These are phyloP conservation scores for Chionis minor DNA, from an alignment of 2,113 vertebrate species.

Conservation along the genomic window DNA sequence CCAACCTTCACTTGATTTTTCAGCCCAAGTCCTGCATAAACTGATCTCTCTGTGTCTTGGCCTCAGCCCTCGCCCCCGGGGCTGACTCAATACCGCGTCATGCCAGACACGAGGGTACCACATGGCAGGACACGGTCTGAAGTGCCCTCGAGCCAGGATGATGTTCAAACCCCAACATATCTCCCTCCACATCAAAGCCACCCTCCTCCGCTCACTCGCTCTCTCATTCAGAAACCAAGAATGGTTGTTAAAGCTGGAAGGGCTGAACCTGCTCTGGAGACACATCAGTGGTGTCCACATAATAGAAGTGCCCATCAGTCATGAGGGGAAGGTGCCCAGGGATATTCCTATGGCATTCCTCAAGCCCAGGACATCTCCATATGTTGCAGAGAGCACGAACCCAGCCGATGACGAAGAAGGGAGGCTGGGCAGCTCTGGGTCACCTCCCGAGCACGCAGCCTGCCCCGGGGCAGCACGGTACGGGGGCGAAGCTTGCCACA, in stretches of 20 bases:
- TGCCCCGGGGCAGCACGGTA: not conserved
- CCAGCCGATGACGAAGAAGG: not conserved
- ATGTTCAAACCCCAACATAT: not conserved
- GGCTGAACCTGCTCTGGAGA: not conserved
- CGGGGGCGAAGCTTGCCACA: not conserved
- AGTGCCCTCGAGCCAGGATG: not conserved
- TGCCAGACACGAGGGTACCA: constrained; percentile 35
- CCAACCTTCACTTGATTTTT: not conserved
- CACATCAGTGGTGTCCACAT: fast-evolving
- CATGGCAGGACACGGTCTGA: not conserved
- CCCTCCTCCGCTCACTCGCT: not conserved
- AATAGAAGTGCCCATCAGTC: not conserved
- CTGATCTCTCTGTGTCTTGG: not conserved
- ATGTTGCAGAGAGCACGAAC: not conserved
- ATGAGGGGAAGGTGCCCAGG: fast-evolving
- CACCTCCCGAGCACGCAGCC: not conserved
- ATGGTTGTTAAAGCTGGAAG: not conserved
- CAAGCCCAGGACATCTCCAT: not conserved
- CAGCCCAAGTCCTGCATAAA: not conserved
- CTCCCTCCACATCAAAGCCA: not conserved
- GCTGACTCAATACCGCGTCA: not conserved
- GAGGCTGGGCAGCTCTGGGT: not conserved
- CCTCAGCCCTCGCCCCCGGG: not conserved
- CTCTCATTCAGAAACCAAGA: not conserved
- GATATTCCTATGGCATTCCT: not conserved